A percentile compares a stretch with the other conserved stretches of the same genome.
phyloP scores from a whole-genome alignment of 2,888 invertebrate genomes.

The Hyppa rectilinea region DNA sequence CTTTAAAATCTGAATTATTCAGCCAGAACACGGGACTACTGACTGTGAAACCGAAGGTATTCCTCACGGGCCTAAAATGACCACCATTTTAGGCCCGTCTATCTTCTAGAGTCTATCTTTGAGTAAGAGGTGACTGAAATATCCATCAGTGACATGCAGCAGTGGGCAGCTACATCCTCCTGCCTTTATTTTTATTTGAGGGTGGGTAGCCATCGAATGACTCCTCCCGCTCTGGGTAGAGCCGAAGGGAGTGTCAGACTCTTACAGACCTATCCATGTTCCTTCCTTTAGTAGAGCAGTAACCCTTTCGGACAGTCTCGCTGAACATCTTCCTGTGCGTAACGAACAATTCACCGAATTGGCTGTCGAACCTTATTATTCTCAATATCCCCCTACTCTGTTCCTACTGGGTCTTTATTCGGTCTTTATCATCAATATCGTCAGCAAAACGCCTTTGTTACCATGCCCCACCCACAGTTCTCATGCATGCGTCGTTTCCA shows the following conservation, averaged over 20 bases:
- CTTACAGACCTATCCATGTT: too few species aligned
- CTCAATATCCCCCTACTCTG: neutral
- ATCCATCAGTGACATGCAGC: too few species aligned
- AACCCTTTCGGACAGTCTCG: too few species aligned
- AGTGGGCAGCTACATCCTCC: neutral
- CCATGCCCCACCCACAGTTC: neutral
- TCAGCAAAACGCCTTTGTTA: neutral
- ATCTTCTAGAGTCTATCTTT: too few species aligned
- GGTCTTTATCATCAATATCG: neutral
- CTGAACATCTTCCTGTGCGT: neutral
- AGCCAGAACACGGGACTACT: neutral
- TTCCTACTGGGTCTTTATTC: neutral
- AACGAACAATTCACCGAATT: neutral
- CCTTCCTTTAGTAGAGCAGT: too few species aligned
- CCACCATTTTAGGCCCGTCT: too few species aligned
- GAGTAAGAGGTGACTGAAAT: neutral
- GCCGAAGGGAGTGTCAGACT: too few species aligned
- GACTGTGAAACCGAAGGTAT: neutral
- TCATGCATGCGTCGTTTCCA: slow-evolving; percentile 3
- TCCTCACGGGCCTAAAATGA: neutral
- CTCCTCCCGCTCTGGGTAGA: too few species aligned
- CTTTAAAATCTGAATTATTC: neutral
- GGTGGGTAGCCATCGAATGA: too few species aligned
- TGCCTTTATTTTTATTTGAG: too few species aligned
- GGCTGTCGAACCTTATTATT: too few species aligned